phyloP scores from a whole-genome alignment of 2,113 vertebrate species.

The Sinocyclocheilus anophthalmus region DNA sequence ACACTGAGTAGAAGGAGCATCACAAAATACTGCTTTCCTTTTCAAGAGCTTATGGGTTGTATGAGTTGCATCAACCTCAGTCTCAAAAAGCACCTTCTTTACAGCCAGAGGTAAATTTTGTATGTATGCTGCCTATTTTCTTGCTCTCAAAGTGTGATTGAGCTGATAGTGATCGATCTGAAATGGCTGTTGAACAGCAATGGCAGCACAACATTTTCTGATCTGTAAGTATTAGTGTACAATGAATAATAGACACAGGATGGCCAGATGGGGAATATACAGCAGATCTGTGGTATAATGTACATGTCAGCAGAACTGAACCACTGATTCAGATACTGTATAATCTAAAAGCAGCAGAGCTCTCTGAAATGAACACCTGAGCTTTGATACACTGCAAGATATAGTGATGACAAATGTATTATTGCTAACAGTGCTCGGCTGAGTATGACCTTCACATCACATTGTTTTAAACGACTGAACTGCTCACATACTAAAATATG shows the following conservation, averaged over 20 bases:
- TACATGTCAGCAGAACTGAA: conserved; percentile 41
- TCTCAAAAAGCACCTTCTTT: neutral
- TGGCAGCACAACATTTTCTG: neutral
- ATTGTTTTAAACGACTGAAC: neutral
- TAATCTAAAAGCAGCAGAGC: conserved; percentile 12
- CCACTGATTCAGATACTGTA: conserved; percentile 35
- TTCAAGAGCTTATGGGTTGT: neutral
- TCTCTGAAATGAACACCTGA: conserved; percentile 27
- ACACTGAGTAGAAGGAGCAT: neutral
- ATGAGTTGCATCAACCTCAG: neutral
- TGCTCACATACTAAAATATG: neutral
- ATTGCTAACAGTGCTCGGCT: conserved; percentile 12
- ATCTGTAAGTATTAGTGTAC: conserved; percentile 8
- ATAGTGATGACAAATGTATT: conserved; percentile 13
- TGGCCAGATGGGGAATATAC: conserved; percentile 35
- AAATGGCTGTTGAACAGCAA: neutral
- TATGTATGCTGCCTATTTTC: neutral
- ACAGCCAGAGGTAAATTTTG: neutral
- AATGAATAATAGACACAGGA: neutral
- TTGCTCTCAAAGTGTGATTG: neutral
- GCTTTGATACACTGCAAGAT: conserved; percentile 1
- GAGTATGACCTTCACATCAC: neutral
- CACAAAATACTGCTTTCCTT: neutral
- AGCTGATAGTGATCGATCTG: neutral
- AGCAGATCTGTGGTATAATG: conserved; percentile 28